A percentile compares a stretch with the other conserved stretches of the same genome.
Evolutionary conservation across 1,140 invertebrate species (phyloP).

Genomic region (Dendroctonus ponderosae): DNA sequence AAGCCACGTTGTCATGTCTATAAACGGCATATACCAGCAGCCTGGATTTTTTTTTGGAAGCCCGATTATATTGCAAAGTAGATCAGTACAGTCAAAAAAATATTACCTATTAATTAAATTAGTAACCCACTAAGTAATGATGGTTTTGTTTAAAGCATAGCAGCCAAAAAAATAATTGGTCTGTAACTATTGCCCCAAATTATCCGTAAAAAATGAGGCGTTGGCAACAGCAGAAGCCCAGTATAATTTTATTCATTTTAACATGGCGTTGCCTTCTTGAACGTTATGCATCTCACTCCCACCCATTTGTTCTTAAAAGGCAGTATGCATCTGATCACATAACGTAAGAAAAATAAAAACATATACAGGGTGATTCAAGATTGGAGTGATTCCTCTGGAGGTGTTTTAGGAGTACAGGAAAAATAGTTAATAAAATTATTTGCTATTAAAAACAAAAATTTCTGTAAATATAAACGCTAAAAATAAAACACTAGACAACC

Average conservation of each 20-base stretch:
- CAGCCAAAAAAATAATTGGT: not conserved
- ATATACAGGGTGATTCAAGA: no score
- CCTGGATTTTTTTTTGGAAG: not conserved
- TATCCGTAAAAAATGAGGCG: not conserved
- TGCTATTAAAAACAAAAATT: no score
- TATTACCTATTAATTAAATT: not conserved
- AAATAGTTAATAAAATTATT: no score
- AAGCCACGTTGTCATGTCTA: not conserved
- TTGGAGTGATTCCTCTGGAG: no score
- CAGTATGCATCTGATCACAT: not conserved
- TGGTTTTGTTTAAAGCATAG: not conserved
- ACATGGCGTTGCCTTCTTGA: not conserved
- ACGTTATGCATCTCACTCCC: not conserved
- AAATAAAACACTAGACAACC: not conserved
- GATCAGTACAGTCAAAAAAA: not conserved
- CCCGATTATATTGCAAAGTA: not conserved
- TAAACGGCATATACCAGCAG: not conserved
- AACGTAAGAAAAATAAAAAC: no score
- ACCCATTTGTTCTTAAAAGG: not conserved
- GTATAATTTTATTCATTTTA: not conserved
- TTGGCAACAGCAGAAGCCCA: not conserved
- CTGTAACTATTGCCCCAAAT: not conserved
- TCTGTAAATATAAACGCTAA: not conserved
- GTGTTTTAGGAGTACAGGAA: no score
- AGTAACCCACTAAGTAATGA: not conserved